Evolutionary conservation across 64 coral and sea anemone genomes (phyloP), one percentile per base, ranked within the genome.

Genomic region (Montipora capricornis): DNA sequence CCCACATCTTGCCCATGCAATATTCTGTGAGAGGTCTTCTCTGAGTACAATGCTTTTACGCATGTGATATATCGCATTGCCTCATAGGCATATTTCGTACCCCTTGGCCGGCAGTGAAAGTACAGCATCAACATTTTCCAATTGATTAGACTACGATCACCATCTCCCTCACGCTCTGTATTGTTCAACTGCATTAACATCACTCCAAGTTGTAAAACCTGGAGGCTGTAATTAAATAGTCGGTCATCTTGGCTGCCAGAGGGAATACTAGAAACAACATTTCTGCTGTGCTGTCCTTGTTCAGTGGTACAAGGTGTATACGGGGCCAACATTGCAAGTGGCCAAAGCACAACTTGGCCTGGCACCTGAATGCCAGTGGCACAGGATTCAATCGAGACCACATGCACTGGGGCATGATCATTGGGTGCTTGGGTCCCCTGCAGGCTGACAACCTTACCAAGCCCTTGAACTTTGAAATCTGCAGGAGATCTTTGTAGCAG

Each of bases 1-100:
- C 93, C 93, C n/a, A n/a, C n/a, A n/a, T 76, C 50, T 94, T 19
- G 93, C 2, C 93, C 87, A 89, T 89, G 79, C 1, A 84, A 13
- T 8, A 94, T 66, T 61, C 78, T 20, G 15, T 89, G 87, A 47
- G 70, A 19, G 1, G 62, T 55, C 29, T 86, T 86, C 19, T 86
- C 24, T 44, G 66, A 10, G 20, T 87, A 87, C 8, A 88, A 29
- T 44, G 85, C 85, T 22, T 75, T 88, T 1, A 75, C 47, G 44
- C 70, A 75, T 17, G 69, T 88, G 11, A 76, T 75, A 10, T 59
- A 75, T 50, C 85, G 47, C 85, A 88, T 88, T 8, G 85, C 85
- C 26, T 88, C 85, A 88, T 75, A 88, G 37, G 46, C 87, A 88
- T 88, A 88, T 88, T 88, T 77, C 73, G 76, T 88, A 17, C 87